These are phyloP conservation scores for Prietella phreatophila DNA, from an alignment of 2,113 vertebrate genomes.

Conservation along the genomic window DNA sequence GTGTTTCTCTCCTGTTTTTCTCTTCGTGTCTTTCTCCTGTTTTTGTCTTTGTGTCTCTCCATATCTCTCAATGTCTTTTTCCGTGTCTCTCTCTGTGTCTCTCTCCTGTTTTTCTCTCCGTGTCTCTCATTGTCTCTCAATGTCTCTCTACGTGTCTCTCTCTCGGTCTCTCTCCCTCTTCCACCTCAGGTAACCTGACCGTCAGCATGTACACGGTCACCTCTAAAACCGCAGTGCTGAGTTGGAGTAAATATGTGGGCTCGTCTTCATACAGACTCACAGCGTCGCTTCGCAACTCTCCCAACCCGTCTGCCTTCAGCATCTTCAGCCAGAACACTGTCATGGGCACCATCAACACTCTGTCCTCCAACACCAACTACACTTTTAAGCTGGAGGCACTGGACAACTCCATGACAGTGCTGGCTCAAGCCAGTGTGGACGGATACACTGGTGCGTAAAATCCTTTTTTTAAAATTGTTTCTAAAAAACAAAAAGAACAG, in stretches of 20 bases:
- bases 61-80: neutral
- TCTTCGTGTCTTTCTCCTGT: neutral
- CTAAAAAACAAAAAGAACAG: neutral
- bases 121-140: neutral
- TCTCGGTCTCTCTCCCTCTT: neutral
- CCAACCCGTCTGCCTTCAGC: slow-evolving; percentile 53
- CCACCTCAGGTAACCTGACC: slow-evolving; percentile 52
- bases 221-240: slow-evolving; percentile 67
- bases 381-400: slow-evolving; percentile 68
- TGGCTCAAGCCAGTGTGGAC: slow-evolving; percentile 53
- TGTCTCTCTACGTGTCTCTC: neutral
- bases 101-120: neutral
- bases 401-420: slow-evolving; percentile 50
- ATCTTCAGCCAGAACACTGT: slow-evolving; percentile 70
- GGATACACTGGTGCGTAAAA: slow-evolving; percentile 66
- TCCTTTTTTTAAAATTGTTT: no score
- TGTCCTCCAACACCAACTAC: slow-evolving; percentile 66
- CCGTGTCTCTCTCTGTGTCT: neutral
- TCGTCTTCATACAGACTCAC: slow-evolving; percentile 72
- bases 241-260: slow-evolving; percentile 65
- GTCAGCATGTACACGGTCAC: slow-evolving; percentile 64
- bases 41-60: neutral
- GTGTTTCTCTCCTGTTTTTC: neutral
- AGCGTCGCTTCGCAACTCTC: slow-evolving; percentile 57
- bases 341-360: slow-evolving; percentile 69